These are phyloP conservation scores for Drosophila sulfurigaster DNA, from an alignment of 1,140 invertebrate species.

Conservation along the genomic window DNA sequence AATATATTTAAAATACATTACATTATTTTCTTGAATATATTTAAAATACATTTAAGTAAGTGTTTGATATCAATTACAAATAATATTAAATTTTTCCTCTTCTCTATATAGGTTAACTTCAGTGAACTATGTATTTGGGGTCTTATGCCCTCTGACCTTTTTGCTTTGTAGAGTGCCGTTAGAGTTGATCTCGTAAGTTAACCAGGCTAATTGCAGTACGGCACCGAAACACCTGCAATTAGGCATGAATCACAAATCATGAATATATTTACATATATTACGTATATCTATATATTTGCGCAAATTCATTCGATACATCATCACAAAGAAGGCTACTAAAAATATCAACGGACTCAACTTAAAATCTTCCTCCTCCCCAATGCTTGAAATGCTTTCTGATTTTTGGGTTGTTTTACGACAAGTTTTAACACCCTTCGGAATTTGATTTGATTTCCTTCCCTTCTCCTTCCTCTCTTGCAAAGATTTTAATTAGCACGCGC, in stretches of 20 bases:
- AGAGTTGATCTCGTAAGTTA: slow-evolving; percentile 4
- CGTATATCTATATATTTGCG: background rate
- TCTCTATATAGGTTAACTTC: background rate
- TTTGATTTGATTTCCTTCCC: background rate
- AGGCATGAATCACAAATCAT: slow-evolving; percentile 54
- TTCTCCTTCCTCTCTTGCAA: background rate
- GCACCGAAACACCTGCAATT: slow-evolving; percentile 58
- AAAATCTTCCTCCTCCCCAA: no score
- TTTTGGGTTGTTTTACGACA: background rate
- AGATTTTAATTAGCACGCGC: slow-evolving; percentile 1
- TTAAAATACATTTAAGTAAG: no score
- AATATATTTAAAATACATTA: no score
- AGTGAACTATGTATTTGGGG: background rate
- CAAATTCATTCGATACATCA: background rate
- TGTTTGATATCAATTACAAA: no score
- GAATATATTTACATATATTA: slow-evolving; percentile 45
- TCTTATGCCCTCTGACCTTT: slow-evolving; percentile 21
- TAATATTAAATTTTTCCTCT: no score
- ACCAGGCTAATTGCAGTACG: slow-evolving; percentile 5
- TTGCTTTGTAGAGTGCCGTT: background rate
- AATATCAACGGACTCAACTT: slow-evolving; percentile 2
- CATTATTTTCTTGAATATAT: no score
- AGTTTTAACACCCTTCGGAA: slow-evolving; percentile 16
- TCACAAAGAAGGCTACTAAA: slow-evolving; percentile 3
- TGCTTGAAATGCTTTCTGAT: background rate